phyloP scores from a whole-genome alignment of 2,888 invertebrate genomes.

The Neoitamus cyanurus region DNA sequence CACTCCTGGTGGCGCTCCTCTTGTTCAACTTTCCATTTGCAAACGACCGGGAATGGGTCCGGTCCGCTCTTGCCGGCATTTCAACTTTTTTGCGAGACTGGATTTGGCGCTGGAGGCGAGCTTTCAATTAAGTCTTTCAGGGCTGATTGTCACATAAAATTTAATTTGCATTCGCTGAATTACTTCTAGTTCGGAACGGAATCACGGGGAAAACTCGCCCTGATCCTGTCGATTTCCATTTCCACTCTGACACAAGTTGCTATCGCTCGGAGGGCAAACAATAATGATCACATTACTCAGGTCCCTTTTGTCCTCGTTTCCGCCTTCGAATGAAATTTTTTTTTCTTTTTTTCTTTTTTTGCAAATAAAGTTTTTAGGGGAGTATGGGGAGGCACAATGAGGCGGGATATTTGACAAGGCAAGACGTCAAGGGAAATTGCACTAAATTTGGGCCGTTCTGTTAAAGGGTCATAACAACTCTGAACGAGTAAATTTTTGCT shows the following conservation, averaged over 20 bases:
- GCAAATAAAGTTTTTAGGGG: background rate
- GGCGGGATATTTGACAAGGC: background rate
- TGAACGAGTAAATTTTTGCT: no score
- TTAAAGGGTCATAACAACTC: no score
- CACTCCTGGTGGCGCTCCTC: background rate
- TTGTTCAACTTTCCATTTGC: background rate
- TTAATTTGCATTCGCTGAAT: background rate
- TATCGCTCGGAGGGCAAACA: background rate
- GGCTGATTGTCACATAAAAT: constrained; percentile 5
- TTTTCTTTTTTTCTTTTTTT: background rate
- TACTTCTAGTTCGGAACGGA: background rate
- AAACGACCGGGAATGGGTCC: background rate
- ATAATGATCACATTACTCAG: constrained; percentile 5
- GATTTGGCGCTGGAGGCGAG: background rate
- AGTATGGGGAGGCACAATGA: background rate
- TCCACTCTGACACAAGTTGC: background rate
- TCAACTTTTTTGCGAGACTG: background rate
- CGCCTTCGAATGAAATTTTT: background rate
- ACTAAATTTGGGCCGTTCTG: background rate
- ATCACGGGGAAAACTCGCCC: background rate
- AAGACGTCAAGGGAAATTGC: background rate
- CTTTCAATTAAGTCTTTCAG: constrained; percentile 1
- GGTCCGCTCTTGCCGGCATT: background rate
- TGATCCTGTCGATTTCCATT: background rate
- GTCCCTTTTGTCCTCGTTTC: background rate